Evolutionary conservation across 1,140 invertebrate species (phyloP), one percentile per base, ranked within the genome.

Genomic region (Scaptomyza pallida): DNA sequence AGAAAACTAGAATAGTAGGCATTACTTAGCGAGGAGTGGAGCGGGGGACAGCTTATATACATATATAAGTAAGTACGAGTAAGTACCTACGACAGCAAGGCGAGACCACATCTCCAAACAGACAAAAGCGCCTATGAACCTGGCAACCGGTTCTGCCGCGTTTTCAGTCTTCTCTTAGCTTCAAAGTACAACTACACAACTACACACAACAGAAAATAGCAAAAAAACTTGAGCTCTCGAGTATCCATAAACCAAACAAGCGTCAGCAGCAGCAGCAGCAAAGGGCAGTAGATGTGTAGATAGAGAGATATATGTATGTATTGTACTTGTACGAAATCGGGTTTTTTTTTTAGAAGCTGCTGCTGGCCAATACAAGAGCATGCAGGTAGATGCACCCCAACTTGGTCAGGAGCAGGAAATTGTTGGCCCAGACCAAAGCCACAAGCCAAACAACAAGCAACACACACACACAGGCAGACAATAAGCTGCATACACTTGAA

Each of bases 221-320:
- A 60, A 67, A 75, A 60, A 67, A 75, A 68, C 54, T 65, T 65
- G 48, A 76, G 75, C 73, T 76, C 62, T 72, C 57, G 61, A 71
- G 81, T 70, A 78, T 63, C 80, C 73, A 86, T 81, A 85, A 85
- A 76, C 19, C 77, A 85, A 85, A 86, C 73, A 78, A 72, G 68
- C 67, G 37, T 15, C 56, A 68, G 9, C 41, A 45, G 15, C 26
- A 51, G 15, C 44, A 52, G 9, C 41, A 62, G 30, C 48, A 60
- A 67, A 72, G 69, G 62, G 63, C 63, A 67, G 47, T 40, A 37
- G 33, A 60, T 67, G 48, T 17, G 63, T 23, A 65, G 45, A 64
- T 2, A 35, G 26, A 30, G 6, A 30, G 26, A 30, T 30, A 30
- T 30, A n/a, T n/a, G n/a, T n/a, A n/a, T n/a, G n/a, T n/a, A n/a